phyloP scores from a whole-genome alignment of 2,888 invertebrate genomes.

The Lapara coniferarum region DNA sequence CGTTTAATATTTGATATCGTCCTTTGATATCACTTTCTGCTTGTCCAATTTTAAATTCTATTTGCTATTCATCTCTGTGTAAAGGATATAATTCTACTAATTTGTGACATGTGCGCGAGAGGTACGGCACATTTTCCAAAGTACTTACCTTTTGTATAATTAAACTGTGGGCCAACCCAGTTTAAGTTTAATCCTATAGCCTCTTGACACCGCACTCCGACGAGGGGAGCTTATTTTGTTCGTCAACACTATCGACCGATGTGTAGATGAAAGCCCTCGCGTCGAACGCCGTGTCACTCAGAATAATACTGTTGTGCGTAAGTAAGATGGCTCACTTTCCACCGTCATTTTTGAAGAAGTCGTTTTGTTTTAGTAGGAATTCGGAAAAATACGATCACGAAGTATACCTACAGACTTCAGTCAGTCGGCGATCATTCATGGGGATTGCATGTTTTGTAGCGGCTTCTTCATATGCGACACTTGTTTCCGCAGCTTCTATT shows the following conservation, averaged over 20 bases:
- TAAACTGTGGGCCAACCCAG: conserved; percentile 80
- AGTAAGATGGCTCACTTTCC: conserved; percentile 63
- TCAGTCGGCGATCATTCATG: conserved; percentile 71
- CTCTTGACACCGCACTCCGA: conserved; percentile 80
- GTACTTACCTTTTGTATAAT: conserved; percentile 81
- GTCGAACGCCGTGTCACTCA: conserved; percentile 61
- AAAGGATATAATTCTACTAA: conserved; percentile 76
- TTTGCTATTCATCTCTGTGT: conserved; percentile 64
- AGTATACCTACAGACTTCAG: conserved; percentile 60
- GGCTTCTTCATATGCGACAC: conserved; percentile 61
- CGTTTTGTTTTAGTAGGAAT: conserved; percentile 58
- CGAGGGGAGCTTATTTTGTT: conserved; percentile 80
- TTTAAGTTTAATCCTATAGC: conserved; percentile 83
- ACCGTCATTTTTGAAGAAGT: conserved; percentile 46
- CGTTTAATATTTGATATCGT: conserved; percentile 50
- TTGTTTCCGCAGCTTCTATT: conserved; percentile 65
- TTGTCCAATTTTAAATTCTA: conserved; percentile 71
- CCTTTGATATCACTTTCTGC: conserved; percentile 60
- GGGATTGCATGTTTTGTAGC: conserved; percentile 73
- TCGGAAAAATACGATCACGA: conserved; percentile 64
- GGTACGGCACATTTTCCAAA: conserved; percentile 67
- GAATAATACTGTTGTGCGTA: conserved; percentile 64
- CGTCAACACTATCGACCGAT: conserved; percentile 81
- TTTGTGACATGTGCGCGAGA: conserved; percentile 69
- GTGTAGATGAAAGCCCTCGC: conserved; percentile 71